Conservation (phyloP, 2,888 invertebrate genomes). For the Sepiola atlantica region DNA sequence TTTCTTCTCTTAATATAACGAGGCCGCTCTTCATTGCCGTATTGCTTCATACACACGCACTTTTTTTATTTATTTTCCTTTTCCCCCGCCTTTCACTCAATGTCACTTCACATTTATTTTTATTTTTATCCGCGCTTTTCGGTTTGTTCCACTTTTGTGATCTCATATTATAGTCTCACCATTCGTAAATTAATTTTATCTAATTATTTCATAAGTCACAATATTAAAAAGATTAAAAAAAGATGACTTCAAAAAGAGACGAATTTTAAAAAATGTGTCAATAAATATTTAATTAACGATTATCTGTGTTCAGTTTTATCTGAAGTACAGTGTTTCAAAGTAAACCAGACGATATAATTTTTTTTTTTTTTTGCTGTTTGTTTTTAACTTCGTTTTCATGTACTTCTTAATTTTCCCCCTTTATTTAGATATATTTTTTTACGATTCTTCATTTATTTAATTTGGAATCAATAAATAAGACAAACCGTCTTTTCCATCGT, state of each 20-base stretch:
- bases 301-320: neutral
- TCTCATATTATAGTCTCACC: neutral
- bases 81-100: neutral
- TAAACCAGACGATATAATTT: neutral
- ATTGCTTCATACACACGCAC: neutral
- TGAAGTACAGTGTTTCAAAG: neutral
- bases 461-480: neutral
- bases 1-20: no score
- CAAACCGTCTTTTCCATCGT: neutral
- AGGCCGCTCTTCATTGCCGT: no score
- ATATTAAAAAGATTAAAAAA: neutral
- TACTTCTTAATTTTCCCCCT: neutral
- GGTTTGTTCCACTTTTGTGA: neutral
- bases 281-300: neutral
- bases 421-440: neutral
- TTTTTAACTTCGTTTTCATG: neutral
- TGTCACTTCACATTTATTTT: neutral
- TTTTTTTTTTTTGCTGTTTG: neutral
- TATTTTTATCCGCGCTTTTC: neutral
- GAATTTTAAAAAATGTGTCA: neutral
- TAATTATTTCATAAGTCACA: neutral
- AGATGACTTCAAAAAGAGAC: neutral
- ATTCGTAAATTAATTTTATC: constrained; percentile 8
- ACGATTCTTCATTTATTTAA: neutral
- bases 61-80: neutral